Percentiles rank a stretch among this genome's conserved stretches.
Evolutionary conservation across 2,888 invertebrate genomes (phyloP).

Genomic region (Cyclophora albipunctata): DNA sequence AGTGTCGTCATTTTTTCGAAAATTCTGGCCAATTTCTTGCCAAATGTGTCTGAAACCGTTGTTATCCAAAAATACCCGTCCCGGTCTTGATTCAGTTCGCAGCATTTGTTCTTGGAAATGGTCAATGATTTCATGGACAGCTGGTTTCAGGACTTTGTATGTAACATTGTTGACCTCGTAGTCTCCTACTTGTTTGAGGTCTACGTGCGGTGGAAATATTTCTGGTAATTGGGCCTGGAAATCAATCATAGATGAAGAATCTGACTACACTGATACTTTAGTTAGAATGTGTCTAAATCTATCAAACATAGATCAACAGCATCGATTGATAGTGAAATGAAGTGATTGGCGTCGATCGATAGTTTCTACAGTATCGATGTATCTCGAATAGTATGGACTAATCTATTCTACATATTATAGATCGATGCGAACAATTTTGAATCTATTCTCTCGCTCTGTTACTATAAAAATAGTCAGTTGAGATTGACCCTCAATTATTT

Average conservation of each 20-base stretch:
- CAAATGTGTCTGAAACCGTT: conserved; percentile 53
- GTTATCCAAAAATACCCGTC: conserved; percentile 40
- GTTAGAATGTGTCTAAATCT: too few relatives aligned
- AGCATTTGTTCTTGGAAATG: conserved; percentile 28
- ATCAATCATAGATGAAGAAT: conserved; percentile 15
- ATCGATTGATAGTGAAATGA: too few relatives aligned
- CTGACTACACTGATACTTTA: background rate
- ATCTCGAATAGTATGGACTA: too few relatives aligned
- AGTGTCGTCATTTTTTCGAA: conserved; percentile 28
- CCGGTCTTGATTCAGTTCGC: background rate
- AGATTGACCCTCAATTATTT: too few relatives aligned
- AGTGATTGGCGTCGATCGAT: too few relatives aligned
- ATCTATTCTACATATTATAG: too few relatives aligned
- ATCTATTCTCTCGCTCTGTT: too few relatives aligned
- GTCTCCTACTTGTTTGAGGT: conserved; percentile 46
- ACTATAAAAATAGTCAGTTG: too few relatives aligned
- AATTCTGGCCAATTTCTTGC: conserved; percentile 18
- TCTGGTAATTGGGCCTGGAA: conserved; percentile 5
- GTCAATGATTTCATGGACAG: conserved; percentile 38
- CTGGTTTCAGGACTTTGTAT: conserved; percentile 43
- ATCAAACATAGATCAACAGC: too few relatives aligned
- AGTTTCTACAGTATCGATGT: too few relatives aligned
- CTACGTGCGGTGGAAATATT: conserved; percentile 33
- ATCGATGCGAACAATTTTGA: too few relatives aligned
- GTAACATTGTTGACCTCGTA: conserved; percentile 35